Evolutionary conservation across 2,113 vertebrate genomes (phyloP).

Genomic region (Gymnobelideus leadbeateri): DNA sequence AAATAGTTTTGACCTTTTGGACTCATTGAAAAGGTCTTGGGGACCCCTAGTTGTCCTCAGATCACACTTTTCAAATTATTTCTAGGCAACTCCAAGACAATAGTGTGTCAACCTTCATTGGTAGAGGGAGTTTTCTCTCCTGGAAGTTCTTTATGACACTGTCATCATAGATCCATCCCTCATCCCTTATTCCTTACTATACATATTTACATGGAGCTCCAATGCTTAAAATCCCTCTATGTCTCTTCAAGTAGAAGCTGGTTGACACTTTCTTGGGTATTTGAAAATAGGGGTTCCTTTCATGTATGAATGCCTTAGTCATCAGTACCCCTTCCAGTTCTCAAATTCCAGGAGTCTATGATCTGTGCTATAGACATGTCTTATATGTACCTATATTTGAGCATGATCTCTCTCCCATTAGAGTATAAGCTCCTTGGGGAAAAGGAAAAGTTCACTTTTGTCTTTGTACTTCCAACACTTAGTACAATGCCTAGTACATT

Average conservation of each 20-base stretch:
- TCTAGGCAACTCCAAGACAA: neutral
- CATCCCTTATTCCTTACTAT: neutral
- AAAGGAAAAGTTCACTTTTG: neutral
- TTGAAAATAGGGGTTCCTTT: neutral
- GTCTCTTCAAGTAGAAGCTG: neutral
- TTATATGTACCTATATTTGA: neutral
- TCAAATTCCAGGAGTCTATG: neutral
- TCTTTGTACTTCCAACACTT: neutral
- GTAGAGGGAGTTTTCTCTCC: neutral
- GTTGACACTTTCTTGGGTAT: neutral
- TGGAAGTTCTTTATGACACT: neutral
- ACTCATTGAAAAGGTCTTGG: neutral
- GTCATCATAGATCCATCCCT: neutral
- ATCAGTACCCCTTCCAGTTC: neutral
- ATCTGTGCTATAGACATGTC: neutral
- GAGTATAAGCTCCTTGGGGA: neutral
- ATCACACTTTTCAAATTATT: neutral
- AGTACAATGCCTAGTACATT: neutral
- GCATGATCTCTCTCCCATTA: neutral
- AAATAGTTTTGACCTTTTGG: neutral
- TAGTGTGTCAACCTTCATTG: neutral
- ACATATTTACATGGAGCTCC: neutral
- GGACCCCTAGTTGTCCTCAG: neutral
- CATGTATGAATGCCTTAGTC: neutral
- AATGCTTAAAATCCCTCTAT: neutral